phyloP scores from a whole-genome alignment of 2,113 vertebrate genomes.

The Hippocampus abdominalis region DNA sequence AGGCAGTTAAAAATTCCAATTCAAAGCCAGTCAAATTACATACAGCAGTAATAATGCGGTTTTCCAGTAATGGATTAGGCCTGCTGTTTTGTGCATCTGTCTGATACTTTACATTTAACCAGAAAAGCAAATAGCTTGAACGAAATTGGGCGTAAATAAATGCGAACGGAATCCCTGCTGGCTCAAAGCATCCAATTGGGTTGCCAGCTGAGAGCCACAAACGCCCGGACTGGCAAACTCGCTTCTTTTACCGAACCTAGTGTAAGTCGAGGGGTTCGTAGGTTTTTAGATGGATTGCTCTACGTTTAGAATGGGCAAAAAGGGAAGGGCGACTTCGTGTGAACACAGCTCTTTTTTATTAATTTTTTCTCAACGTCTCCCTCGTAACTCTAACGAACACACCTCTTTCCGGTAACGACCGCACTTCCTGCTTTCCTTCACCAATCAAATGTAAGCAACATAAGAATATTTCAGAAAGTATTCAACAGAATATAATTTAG shows the following conservation, averaged over 20 bases:
- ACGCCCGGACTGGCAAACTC: neutral
- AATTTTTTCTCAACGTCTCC: no score
- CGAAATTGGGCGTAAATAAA: conserved; percentile 2
- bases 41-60: neutral
- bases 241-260: neutral
- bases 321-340: no score
- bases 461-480: no score
- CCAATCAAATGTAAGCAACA: no score
- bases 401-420: no score
- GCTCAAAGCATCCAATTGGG: conserved; percentile 22
- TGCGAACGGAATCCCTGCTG: conserved; percentile 16
- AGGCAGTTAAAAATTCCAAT: neutral
- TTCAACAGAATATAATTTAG: no score
- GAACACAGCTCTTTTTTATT: no score
- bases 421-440: no score
- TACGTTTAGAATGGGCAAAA: no score
- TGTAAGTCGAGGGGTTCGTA: no score
- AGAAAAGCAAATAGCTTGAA: conserved; percentile 15
- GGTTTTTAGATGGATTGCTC: no score
- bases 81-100: conserved; percentile 7
- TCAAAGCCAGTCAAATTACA: neutral
- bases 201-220: conserved; percentile 26
- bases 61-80: conserved; percentile 1
- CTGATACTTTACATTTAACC: conserved; percentile 24
- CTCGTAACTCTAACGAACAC: no score